Percentiles rank a stretch among this genome's conserved stretches.
Conservation (phyloP, 2,888 invertebrate species). For the Polylopha cassiicola region DNA sequence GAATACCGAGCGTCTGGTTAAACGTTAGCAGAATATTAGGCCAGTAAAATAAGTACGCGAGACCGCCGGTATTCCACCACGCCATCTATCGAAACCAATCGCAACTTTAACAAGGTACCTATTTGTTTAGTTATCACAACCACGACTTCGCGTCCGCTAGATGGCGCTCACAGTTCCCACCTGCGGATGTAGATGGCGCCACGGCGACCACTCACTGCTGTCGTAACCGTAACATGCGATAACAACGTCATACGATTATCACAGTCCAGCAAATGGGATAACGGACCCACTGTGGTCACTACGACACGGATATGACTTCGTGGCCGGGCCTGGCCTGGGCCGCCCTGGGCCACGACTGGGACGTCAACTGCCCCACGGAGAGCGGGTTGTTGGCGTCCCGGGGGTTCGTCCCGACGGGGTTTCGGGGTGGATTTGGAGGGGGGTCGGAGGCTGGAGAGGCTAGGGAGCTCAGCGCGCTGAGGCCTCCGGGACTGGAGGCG, state of each 20-base stretch:
- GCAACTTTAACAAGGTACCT: conserved; percentile 15
- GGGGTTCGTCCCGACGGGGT: conserved; percentile 94
- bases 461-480: conserved; percentile 74
- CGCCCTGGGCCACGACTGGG: conserved; percentile 76
- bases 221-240: too few relatives aligned
- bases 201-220: too few relatives aligned
- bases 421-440: conserved; percentile 72
- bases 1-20: conserved; percentile 54
- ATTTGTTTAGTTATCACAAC: conserved; percentile 49
- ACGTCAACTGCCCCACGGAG: conserved; percentile 92
- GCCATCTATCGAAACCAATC: conserved; percentile 27
- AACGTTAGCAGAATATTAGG: conserved; percentile 32
- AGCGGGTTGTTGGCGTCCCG: conserved; percentile 95
- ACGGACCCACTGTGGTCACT: conserved; percentile 46
- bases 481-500: conserved; percentile 70
- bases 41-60: conserved; percentile 35
- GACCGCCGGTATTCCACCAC: conserved; percentile 51
- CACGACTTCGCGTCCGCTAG: conserved; percentile 49
- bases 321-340: conserved; percentile 56
- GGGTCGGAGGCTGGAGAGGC: conserved; percentile 88
- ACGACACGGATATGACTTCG: conserved; percentile 73
- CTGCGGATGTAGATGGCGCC: conserved; percentile 35
- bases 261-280: too few relatives aligned
- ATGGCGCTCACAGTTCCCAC: conserved; percentile 38
- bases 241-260: too few relatives aligned